Conservation (phyloP, 2,797 vertebrate species). For the Vultur gryphus region DNA sequence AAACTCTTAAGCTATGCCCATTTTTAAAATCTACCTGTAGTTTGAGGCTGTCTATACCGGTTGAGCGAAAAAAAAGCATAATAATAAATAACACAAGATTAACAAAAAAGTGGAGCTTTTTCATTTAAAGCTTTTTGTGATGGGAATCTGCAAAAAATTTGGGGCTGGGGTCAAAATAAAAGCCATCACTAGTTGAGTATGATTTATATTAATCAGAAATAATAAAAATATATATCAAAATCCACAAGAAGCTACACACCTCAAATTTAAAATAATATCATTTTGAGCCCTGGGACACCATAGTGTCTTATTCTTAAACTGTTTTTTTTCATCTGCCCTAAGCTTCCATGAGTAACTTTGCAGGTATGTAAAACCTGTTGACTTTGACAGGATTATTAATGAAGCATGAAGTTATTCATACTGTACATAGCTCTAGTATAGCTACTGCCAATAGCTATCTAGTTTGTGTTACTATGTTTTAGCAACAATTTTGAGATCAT, state of each 20-base stretch:
- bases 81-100: not conserved
- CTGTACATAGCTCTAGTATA: not conserved
- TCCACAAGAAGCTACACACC: not conserved
- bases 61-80: not conserved
- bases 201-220: conserved; percentile 12
- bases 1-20: not conserved
- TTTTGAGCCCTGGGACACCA: not conserved
- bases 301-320: not conserved
- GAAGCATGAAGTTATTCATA: not conserved
- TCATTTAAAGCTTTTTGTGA: not conserved
- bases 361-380: conserved; percentile 33
- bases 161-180: not conserved
- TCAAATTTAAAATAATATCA: not conserved
- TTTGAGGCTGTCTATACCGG: not conserved
- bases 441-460: too few species aligned
- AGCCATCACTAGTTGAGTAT: not conserved
- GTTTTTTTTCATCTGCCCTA: not conserved
- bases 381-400: not conserved
- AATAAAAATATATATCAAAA: not conserved
- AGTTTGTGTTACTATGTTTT: not conserved
- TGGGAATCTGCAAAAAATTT: not conserved
- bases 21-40: not conserved
- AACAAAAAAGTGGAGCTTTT: not conserved
- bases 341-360: not conserved
- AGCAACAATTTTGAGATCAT: not conserved